phyloP scores from a whole-genome alignment of 2,113 vertebrate species.

The Cheilinus undulatus region DNA sequence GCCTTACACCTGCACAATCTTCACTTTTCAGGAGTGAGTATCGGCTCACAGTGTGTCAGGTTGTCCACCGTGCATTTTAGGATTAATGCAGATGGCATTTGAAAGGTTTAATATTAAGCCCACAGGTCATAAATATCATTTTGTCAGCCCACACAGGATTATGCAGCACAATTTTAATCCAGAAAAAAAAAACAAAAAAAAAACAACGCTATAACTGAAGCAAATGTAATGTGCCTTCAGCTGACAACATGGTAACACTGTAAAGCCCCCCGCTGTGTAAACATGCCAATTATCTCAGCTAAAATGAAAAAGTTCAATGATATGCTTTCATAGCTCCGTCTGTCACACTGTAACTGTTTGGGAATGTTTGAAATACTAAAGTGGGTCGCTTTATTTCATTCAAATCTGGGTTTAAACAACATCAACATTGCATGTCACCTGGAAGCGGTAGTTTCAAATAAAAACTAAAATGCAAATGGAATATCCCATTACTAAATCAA shows the following conservation, averaged over 20 bases:
- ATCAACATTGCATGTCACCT: too few relatives aligned
- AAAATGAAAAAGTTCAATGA: neutral
- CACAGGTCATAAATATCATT: slow-evolving; percentile 12
- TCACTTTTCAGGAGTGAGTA: slow-evolving; percentile 20
- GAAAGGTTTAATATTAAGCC: slow-evolving; percentile 15
- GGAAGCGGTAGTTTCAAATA: too few relatives aligned
- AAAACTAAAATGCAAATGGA: too few relatives aligned
- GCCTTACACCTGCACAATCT: neutral
- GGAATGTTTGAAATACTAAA: too few relatives aligned
- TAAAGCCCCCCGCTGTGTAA: slow-evolving; percentile 48
- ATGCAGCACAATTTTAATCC: slow-evolving; percentile 18
- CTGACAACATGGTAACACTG: slow-evolving; percentile 33
- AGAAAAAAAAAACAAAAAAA: neutral
- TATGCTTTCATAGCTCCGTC: neutral
- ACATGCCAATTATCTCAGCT: slow-evolving; percentile 46
- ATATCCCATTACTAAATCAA: too few relatives aligned
- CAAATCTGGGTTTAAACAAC: too few relatives aligned
- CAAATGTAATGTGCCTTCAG: slow-evolving; percentile 62
- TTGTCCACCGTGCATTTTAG: slow-evolving; percentile 17
- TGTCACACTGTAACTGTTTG: neutral
- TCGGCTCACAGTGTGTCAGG: neutral
- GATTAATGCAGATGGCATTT: slow-evolving; percentile 5
- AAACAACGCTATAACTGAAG: slow-evolving; percentile 31
- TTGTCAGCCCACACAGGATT: slow-evolving; percentile 43
- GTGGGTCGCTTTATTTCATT: too few relatives aligned